Percentiles rank a stretch among this genome's conserved stretches.
phyloP scores from a whole-genome alignment of 2,113 vertebrate species.

The Corapipo altera region DNA sequence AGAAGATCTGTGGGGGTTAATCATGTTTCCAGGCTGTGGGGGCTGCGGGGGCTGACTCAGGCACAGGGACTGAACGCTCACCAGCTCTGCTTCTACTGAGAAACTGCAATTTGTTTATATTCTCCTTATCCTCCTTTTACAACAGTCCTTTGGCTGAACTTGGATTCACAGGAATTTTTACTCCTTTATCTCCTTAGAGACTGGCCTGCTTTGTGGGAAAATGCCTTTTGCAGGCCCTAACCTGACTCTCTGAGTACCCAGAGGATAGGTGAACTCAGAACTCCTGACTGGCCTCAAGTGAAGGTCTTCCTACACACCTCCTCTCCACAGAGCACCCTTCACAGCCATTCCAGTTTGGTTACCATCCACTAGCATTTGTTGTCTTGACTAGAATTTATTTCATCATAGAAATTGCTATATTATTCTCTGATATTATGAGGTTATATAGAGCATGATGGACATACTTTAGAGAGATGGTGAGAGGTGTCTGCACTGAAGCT shows the following conservation, averaged over 20 bases:
- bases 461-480: neutral
- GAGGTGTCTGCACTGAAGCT: neutral
- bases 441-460: neutral
- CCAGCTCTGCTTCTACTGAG: accelerated
- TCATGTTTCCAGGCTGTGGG: neutral
- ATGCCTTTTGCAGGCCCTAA: neutral
- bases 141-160: neutral
- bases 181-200: neutral
- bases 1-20: neutral
- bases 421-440: neutral
- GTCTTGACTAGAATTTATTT: neutral
- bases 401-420: neutral
- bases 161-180: slow-evolving; percentile 7
- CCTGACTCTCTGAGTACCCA: neutral
- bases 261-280: neutral
- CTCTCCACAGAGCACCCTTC: neutral
- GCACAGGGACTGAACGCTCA: neutral
- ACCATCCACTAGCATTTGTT: neutral
- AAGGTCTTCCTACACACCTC: neutral
- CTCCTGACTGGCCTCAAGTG: neutral
- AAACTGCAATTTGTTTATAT: neutral
- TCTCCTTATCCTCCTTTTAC: neutral
- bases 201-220: neutral
- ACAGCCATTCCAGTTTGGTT: neutral
- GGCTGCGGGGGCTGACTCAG: neutral